These are phyloP conservation scores for Augochlorella aurata DNA, from an alignment of 2,888 invertebrate species.

Conservation along the genomic window DNA sequence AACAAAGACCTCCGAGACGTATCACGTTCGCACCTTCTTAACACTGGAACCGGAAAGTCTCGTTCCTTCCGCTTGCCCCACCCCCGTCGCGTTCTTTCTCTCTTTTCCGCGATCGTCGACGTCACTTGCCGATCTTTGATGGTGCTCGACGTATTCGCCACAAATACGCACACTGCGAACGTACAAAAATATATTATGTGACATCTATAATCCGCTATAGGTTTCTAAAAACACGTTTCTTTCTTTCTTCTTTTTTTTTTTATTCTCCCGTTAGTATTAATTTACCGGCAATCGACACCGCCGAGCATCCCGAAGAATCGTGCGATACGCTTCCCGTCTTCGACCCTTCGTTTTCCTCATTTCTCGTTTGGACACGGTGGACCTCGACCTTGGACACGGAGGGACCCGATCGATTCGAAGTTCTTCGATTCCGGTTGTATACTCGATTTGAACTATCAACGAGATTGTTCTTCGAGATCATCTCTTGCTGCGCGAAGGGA, in stretches of 20 bases:
- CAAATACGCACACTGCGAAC: constrained; percentile 74
- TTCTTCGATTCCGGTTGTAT: neutral
- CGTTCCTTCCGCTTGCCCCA: neutral
- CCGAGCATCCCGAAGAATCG: constrained; percentile 54
- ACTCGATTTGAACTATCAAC: neutral
- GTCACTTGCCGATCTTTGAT: constrained; percentile 20
- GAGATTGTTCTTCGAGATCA: neutral
- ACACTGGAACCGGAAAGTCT: neutral
- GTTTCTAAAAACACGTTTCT: constrained; percentile 78
- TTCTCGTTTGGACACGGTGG: neutral
- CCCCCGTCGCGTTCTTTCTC: neutral
- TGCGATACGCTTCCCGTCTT: neutral
- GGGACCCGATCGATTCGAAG: neutral
- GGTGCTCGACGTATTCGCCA: constrained; percentile 56
- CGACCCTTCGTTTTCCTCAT: neutral
- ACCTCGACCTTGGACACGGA: neutral
- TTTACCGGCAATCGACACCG: constrained; percentile 56
- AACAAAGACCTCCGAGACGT: neutral
- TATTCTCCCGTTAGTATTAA: constrained; percentile 42
- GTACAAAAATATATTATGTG: constrained; percentile 81
- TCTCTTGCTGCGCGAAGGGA: neutral
- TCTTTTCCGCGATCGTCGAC: neutral
- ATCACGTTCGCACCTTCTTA: constrained; percentile 17
- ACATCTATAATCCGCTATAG: constrained; percentile 80
- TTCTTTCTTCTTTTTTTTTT: constrained; percentile 38